Conservation (phyloP, 2,888 invertebrate species). For the Physocephala rufipes region DNA sequence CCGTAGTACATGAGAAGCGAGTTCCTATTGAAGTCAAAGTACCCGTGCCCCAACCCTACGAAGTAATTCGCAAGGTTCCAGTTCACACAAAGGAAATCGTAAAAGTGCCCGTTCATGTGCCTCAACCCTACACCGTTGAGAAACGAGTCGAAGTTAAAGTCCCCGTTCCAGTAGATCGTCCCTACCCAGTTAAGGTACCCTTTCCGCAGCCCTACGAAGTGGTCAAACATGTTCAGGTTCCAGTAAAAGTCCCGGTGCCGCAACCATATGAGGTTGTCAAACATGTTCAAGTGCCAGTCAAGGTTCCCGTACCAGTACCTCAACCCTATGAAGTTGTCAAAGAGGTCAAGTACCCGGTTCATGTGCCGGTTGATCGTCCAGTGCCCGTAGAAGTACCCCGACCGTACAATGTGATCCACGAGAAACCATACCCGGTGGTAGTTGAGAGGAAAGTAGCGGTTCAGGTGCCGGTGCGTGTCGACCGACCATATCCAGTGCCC, state of each 20-base stretch:
- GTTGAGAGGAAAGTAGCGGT: constrained; percentile 71
- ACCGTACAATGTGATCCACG: constrained; percentile 58
- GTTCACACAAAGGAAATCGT: constrained; percentile 75
- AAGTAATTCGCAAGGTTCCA: constrained; percentile 75
- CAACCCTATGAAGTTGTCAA: constrained; percentile 70
- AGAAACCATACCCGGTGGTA: constrained; percentile 64
- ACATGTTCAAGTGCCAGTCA: constrained; percentile 69
- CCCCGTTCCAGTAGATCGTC: constrained; percentile 72
- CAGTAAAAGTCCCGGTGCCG: constrained; percentile 71
- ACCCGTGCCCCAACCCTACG: constrained; percentile 75
- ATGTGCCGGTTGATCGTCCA: constrained; percentile 75
- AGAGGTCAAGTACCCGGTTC: constrained; percentile 72
- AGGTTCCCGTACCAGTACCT: constrained; percentile 71
- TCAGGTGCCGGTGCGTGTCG: constrained; percentile 75
- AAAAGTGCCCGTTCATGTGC: constrained; percentile 72
- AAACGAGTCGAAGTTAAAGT: constrained; percentile 72
- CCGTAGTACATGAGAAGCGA: constrained; percentile 72
- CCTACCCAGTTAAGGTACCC: constrained; percentile 74
- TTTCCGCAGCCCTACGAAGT: constrained; percentile 75
- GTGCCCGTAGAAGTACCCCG: constrained; percentile 72
- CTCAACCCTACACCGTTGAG: constrained; percentile 68
- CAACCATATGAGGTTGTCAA: constrained; percentile 70
- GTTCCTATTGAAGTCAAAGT: constrained; percentile 73
- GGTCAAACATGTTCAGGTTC: constrained; percentile 71
- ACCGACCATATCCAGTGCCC: constrained; percentile 74